These are phyloP conservation scores for Phalloptychus januarius DNA, from an alignment of 2,797 vertebrate genomes.

Conservation along the genomic window DNA sequence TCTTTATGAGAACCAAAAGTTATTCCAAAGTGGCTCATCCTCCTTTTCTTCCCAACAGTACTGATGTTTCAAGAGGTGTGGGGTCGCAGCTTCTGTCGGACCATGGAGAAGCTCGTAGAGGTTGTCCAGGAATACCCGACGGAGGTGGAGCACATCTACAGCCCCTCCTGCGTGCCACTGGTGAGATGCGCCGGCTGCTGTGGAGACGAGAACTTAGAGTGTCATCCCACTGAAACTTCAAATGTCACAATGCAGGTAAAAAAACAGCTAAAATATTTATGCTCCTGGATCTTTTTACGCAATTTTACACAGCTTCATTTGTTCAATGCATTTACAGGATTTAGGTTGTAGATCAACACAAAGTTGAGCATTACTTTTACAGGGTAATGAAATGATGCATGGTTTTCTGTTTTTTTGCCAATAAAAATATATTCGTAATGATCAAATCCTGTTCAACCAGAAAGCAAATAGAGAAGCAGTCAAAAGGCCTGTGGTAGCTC, in stretches of 20 bases:
- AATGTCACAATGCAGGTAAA: conserved; percentile 93
- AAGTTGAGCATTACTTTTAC: not conserved
- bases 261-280: not conserved
- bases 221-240: conserved; percentile 82
- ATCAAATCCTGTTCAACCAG: not conserved
- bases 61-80: conserved; percentile 92
- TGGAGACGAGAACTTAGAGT: conserved; percentile 90
- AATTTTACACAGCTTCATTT: not conserved
- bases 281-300: not conserved
- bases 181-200: conserved; percentile 93
- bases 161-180: conserved; percentile 91
- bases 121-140: conserved; percentile 88
- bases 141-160: conserved; percentile 92
- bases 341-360: not conserved
- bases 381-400: not conserved
- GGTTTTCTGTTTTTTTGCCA: not conserved
- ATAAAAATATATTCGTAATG: not conserved
- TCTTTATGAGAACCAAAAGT: not conserved
- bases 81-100: conserved; percentile 92
- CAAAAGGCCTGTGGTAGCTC: not conserved
- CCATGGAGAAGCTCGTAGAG: conserved; percentile 91
- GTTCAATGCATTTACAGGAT: not conserved
- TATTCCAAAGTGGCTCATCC: not conserved
- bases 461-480: not conserved
- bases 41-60: conserved; percentile 72